Evolutionary conservation across 1,140 invertebrate species (phyloP).

Genomic region (Chrysoperla carnea): DNA sequence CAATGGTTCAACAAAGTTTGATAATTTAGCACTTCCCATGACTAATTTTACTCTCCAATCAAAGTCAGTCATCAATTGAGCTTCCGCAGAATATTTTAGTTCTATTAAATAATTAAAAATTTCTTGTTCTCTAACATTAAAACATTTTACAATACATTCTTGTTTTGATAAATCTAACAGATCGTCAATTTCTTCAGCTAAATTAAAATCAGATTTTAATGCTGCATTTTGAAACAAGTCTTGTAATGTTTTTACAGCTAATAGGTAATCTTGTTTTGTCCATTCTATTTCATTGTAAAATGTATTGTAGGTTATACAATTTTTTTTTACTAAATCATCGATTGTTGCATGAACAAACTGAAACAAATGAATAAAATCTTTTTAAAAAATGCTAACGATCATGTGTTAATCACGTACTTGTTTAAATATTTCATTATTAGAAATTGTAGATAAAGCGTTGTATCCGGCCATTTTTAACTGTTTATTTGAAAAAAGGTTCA

Average conservation of each 20-base stretch:
- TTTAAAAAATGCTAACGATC: background rate
- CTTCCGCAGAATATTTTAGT: background rate
- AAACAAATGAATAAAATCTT: constrained; percentile 3
- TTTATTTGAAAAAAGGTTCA: constrained; percentile 1
- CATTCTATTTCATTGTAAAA: constrained; percentile 13
- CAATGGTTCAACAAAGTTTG: no score
- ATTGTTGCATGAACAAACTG: constrained; percentile 18
- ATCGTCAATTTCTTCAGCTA: constrained; percentile 6
- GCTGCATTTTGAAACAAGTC: constrained; percentile 11
- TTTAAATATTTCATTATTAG: constrained; percentile 1
- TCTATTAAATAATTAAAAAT: constrained; percentile 7
- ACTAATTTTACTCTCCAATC: background rate
- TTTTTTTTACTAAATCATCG: constrained; percentile 12
- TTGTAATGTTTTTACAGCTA: constrained; percentile 11
- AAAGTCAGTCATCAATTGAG: background rate
- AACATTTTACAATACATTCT: constrained; percentile 8
- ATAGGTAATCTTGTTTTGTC: constrained; percentile 13
- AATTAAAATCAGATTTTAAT: constrained; percentile 7
- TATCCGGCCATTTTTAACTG: background rate
- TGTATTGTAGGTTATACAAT: constrained; percentile 6
- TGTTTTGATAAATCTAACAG: constrained; percentile 6
- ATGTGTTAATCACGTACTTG: constrained; percentile 3
- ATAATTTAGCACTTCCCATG: background rate
- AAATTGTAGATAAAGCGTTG: background rate
- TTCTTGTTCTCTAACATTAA: constrained; percentile 13